These are phyloP conservation scores for Diloba caeruleocephala DNA, from an alignment of 2,888 invertebrate species.

Conservation along the genomic window DNA sequence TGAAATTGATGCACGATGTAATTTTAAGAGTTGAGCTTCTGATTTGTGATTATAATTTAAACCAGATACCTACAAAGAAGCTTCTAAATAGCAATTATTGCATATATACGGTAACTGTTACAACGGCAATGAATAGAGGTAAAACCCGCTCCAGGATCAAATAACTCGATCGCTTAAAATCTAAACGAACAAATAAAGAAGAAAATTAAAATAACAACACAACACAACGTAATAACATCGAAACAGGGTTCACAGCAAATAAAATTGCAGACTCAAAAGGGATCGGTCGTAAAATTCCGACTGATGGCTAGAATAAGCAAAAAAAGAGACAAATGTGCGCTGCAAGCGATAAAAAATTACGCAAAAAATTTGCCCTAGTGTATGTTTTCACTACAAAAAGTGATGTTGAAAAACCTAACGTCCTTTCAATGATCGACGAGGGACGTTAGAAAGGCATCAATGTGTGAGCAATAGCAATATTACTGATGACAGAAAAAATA, in stretches of 20 bases:
- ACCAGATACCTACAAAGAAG: slow-evolving; percentile 2
- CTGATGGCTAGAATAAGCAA: slow-evolving; percentile 56
- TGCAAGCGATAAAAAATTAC: slow-evolving; percentile 54
- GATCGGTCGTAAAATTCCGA: slow-evolving; percentile 61
- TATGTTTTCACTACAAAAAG: slow-evolving; percentile 53
- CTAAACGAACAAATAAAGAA: slow-evolving; percentile 47
- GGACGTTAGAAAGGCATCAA: slow-evolving; percentile 61
- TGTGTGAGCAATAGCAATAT: slow-evolving; percentile 44
- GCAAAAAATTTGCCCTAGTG: slow-evolving; percentile 60
- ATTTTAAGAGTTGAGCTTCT: slow-evolving; percentile 29
- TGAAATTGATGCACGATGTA: slow-evolving; percentile 38
- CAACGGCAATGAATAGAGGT: slow-evolving; percentile 1
- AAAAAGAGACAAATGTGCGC: slow-evolving; percentile 57
- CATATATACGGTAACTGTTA: slow-evolving; percentile 1
- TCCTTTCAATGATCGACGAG: slow-evolving; percentile 46
- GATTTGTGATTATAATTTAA: slow-evolving; percentile 30
- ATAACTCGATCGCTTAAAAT: slow-evolving; percentile 18
- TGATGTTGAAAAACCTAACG: slow-evolving; percentile 33
- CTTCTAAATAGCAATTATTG: slow-evolving; percentile 16
- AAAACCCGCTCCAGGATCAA: slow-evolving; percentile 5
- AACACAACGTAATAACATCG: slow-evolving; percentile 48
- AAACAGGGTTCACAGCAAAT: slow-evolving; percentile 55
- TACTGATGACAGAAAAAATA: slow-evolving; percentile 36
- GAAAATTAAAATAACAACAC: slow-evolving; percentile 53
- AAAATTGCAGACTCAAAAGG: slow-evolving; percentile 61